A percentile compares a stretch with the other conserved stretches of the same genome.
Conservation (phyloP, 2,797 vertebrate genomes). For the Naso thynnoides region DNA sequence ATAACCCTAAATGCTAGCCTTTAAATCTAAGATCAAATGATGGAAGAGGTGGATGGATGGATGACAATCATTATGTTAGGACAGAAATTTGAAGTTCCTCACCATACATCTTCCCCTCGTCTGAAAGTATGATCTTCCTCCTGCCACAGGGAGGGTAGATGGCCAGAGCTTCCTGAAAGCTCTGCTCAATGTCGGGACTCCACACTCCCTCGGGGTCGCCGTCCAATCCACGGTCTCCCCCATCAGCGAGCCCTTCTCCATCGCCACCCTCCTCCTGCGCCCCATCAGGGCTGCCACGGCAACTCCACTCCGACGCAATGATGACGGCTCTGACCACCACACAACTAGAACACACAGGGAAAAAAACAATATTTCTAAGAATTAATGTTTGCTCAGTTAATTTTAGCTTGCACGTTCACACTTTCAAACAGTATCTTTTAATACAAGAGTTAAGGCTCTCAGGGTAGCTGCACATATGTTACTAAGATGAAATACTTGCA, state of each 20-base stretch:
- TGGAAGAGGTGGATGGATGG: neutral
- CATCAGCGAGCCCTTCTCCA: slow-evolving; percentile 89
- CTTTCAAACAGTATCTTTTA: neutral
- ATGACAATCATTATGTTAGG: neutral
- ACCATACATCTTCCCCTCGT: slow-evolving; percentile 99
- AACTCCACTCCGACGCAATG: slow-evolving; percentile 99
- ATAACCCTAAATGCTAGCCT: too few species aligned
- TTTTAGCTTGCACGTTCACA: neutral
- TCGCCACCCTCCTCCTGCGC: slow-evolving; percentile 94
- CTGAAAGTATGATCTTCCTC: slow-evolving; percentile 96
- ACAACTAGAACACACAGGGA: slow-evolving; percentile 71
- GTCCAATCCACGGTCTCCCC: slow-evolving; percentile 91
- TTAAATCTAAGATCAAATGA: neutral
- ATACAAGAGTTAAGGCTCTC: neutral
- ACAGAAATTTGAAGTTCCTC: slow-evolving; percentile 68
- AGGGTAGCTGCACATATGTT: too few species aligned
- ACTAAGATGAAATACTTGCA: too few species aligned
- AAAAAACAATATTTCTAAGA: neutral
- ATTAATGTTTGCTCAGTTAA: neutral
- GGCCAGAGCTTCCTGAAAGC: slow-evolving; percentile 96
- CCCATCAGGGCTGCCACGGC: slow-evolving; percentile 93
- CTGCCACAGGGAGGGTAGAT: slow-evolving; percentile 97
- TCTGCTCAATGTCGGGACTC: slow-evolving; percentile 98
- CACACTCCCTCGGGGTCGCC: slow-evolving; percentile 96
- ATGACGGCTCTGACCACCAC: slow-evolving; percentile 92